These are phyloP conservation scores for Brachirus orientalis DNA, from an alignment of 2,113 vertebrate species.

Conservation along the genomic window DNA sequence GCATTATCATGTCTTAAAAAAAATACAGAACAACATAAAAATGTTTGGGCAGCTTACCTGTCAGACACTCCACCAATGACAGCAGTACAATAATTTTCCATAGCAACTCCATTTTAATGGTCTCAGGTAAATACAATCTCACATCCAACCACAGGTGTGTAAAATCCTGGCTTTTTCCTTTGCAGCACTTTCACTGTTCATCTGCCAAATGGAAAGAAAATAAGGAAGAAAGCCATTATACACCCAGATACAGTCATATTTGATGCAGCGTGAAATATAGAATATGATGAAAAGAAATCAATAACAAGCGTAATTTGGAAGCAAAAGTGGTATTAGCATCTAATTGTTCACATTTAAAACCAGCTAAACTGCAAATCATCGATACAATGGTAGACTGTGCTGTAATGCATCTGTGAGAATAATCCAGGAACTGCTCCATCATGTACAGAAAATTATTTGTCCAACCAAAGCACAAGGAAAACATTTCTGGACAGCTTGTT, in stretches of 20 bases:
- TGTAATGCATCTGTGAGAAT: not conserved
- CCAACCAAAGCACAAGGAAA: slow-evolving; percentile 27
- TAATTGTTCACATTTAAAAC: no score
- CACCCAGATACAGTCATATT: slow-evolving; percentile 21
- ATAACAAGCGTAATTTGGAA: no score
- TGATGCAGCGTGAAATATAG: no score
- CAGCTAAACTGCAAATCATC: no score
- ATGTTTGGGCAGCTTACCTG: slow-evolving; percentile 85
- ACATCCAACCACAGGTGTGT: slow-evolving; percentile 76
- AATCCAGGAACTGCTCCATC: slow-evolving; percentile 1
- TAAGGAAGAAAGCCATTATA: slow-evolving; percentile 37
- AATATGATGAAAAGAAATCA: no score
- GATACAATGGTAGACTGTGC: not conserved
- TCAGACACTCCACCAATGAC: slow-evolving; percentile 86
- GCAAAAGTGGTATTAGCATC: no score
- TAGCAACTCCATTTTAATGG: slow-evolving; percentile 94
- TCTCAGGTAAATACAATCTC: slow-evolving; percentile 80
- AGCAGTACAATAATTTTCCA: slow-evolving; percentile 93
- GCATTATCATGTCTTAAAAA: not conserved
- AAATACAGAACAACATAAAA: slow-evolving; percentile 34
- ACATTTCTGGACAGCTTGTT: slow-evolving; percentile 1
- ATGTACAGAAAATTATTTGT: slow-evolving; percentile 26
- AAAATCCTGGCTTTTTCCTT: slow-evolving; percentile 73
- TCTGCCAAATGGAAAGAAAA: slow-evolving; percentile 74
- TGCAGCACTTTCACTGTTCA: slow-evolving; percentile 74